Evolutionary conservation across 2,888 invertebrate species (phyloP).

Genomic region (Melanophora roralis): DNA sequence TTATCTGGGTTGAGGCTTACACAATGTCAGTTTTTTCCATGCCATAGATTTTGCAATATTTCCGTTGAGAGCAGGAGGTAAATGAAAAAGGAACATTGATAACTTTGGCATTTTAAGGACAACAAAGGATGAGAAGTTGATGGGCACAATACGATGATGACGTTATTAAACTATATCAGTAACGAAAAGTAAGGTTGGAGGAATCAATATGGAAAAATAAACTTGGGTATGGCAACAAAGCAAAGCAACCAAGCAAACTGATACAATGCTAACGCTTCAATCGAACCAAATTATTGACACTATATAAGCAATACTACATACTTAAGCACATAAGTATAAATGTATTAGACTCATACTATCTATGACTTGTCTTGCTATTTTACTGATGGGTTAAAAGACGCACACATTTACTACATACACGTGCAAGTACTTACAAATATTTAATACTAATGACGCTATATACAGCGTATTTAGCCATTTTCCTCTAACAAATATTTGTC

Average conservation of each 20-base stretch:
- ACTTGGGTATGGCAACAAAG: slow-evolving; percentile 25
- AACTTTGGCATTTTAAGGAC: slow-evolving; percentile 39
- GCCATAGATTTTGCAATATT: slow-evolving; percentile 5
- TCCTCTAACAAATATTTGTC: background rate
- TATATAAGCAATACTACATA: slow-evolving; percentile 47
- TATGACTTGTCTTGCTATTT: background rate
- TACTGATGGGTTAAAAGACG: background rate
- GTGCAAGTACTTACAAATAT: background rate
- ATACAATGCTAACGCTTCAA: slow-evolving; percentile 46
- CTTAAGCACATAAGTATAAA: slow-evolving; percentile 20
- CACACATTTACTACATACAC: background rate
- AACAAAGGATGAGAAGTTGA: slow-evolving; percentile 19
- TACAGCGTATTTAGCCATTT: background rate
- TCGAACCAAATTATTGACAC: slow-evolving; percentile 70
- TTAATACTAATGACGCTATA: background rate
- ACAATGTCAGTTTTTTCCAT: slow-evolving; percentile 1
- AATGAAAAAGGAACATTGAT: slow-evolving; percentile 16
- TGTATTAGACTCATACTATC: slow-evolving; percentile 55
- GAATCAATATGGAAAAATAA: background rate
- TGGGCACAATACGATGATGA: background rate
- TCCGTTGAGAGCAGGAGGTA: slow-evolving; percentile 5
- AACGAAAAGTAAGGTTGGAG: slow-evolving; percentile 7
- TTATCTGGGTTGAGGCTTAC: slow-evolving; percentile 17
- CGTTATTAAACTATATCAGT: background rate
- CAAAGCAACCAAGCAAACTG: slow-evolving; percentile 23